These are phyloP conservation scores for Engraulis encrasicolus DNA, from an alignment of 2,113 vertebrate species.

Conservation along the genomic window DNA sequence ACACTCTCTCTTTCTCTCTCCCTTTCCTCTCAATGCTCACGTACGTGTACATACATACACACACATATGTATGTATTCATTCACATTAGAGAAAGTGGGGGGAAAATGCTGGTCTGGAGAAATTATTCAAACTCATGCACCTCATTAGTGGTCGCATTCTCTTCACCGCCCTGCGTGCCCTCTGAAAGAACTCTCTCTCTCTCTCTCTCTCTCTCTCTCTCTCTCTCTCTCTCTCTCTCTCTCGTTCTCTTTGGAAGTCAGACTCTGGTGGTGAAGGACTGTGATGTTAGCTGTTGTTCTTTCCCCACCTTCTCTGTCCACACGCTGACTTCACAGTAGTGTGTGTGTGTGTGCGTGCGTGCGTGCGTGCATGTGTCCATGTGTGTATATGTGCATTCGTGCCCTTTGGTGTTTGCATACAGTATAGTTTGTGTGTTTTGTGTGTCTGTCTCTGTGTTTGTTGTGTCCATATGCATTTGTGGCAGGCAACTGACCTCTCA, in stretches of 20 bases:
- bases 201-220: background rate
- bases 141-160: constrained; percentile 71
- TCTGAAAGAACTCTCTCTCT: constrained; percentile 52
- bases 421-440: no score
- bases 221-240: constrained; percentile 2
- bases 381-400: background rate
- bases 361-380: background rate
- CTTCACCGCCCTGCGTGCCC: constrained; percentile 49
- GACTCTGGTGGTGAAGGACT: background rate
- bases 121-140: constrained; percentile 62
- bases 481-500: background rate
- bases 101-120: constrained; percentile 42
- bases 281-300: background rate
- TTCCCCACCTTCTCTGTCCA: constrained; percentile 30
- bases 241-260: background rate
- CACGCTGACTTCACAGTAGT: background rate
- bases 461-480: constrained; percentile 31
- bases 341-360: background rate
- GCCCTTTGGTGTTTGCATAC: background rate
- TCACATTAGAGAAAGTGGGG: constrained; percentile 14
- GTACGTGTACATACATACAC: constrained; percentile 31
- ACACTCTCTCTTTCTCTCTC: constrained; percentile 32
- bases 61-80: constrained; percentile 34
- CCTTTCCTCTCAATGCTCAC: no score
- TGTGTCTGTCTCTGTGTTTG: background rate